phyloP scores from a whole-genome alignment of 2,888 invertebrate species.

The Plagodis dolabraria region DNA sequence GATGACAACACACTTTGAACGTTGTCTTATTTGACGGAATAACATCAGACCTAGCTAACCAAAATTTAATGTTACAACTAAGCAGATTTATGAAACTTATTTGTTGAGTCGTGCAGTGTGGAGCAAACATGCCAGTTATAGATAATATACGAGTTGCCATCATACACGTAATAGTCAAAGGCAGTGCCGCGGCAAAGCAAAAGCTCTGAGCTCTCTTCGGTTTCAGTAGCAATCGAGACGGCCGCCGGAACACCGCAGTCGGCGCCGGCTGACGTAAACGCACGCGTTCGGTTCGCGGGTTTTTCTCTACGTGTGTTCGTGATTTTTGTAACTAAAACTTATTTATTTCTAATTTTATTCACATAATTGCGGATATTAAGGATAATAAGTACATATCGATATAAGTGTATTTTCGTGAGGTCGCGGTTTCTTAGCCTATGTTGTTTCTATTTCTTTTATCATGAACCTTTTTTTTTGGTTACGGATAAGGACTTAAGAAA shows the following conservation, averaged over 20 bases:
- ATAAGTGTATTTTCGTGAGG: not conserved
- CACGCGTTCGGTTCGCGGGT: conserved; percentile 39
- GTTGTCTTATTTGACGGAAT: too few species aligned
- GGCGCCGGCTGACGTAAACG: conserved; percentile 31
- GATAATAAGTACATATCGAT: conserved; percentile 5
- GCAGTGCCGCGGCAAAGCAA: conserved; percentile 32
- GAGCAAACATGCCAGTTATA: not conserved
- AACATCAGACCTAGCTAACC: too few species aligned
- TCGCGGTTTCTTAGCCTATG: too few species aligned
- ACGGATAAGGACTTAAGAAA: too few species aligned
- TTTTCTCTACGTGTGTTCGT: conserved; percentile 12
- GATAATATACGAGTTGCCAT: conserved; percentile 1
- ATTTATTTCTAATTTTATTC: not conserved
- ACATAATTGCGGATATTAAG: not conserved
- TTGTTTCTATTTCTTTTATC: too few species aligned
- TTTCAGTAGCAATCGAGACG: conserved; percentile 48
- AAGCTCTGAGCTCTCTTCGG: conserved; percentile 36
- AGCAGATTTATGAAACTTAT: too few species aligned
- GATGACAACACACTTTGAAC: too few species aligned
- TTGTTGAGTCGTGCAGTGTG: not conserved
- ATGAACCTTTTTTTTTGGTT: too few species aligned
- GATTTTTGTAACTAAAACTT: conserved; percentile 8
- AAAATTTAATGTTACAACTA: too few species aligned
- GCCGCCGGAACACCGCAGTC: conserved; percentile 37
- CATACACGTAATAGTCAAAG: conserved; percentile 39